Evolutionary conservation across 2,888 invertebrate genomes (phyloP).

Genomic region (Chalcis sispes): DNA sequence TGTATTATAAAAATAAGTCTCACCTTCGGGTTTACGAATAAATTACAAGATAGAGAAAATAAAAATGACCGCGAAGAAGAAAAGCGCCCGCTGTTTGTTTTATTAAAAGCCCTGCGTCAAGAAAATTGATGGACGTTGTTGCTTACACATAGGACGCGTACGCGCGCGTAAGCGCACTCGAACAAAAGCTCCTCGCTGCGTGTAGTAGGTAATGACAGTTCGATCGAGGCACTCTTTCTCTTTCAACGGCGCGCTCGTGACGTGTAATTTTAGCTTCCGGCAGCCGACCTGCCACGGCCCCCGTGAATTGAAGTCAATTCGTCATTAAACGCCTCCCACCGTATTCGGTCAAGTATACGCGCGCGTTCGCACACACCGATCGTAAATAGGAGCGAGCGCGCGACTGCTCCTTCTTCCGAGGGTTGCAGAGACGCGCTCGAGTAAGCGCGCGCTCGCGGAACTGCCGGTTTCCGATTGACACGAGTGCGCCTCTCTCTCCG

Average conservation of each 20-base stretch:
- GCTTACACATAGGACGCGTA: no score
- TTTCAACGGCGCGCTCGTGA: neutral
- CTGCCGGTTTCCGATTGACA: conserved; percentile 62
- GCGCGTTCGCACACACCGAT: no score
- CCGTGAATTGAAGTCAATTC: conserved; percentile 54
- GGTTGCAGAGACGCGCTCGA: no score
- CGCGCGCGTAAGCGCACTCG: conserved; percentile 16
- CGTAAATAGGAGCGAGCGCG: no score
- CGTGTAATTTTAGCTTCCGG: conserved; percentile 53
- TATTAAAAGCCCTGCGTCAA: conserved; percentile 29
- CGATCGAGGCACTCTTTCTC: conserved; percentile 42
- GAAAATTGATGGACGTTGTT: conserved; percentile 28
- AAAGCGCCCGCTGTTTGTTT: conserved; percentile 12
- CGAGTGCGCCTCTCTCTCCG: conserved; percentile 42
- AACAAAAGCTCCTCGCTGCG: neutral
- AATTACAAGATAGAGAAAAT: no score
- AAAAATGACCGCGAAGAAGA: no score
- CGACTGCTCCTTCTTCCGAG: conserved; percentile 6
- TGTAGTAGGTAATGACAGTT: conserved; percentile 45
- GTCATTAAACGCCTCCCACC: conserved; percentile 46
- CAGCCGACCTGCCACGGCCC: conserved; percentile 49
- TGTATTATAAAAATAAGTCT: no score
- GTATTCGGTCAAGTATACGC: no score
- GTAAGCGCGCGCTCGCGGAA: no score
- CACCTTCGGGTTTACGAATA: no score